Evolutionary conservation across 1,140 invertebrate genomes (phyloP).

Genomic region (Drosophila orena): DNA sequence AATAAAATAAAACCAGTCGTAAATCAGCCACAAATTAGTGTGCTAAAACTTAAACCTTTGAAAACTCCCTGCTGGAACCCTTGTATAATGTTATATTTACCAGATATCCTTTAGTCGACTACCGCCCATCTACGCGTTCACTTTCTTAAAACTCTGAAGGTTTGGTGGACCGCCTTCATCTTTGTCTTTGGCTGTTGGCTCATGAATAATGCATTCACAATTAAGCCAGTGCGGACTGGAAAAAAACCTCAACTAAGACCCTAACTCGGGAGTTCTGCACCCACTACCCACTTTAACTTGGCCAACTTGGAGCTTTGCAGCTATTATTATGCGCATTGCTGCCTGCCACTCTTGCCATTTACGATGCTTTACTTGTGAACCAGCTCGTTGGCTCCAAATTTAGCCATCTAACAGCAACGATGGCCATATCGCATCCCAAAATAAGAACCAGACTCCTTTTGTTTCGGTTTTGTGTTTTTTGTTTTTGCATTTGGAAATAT

Average conservation of each 20-base stretch:
- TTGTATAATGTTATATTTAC: background rate
- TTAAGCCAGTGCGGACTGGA: constrained; percentile 64
- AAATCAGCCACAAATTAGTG: background rate
- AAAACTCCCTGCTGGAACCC: too few relatives aligned
- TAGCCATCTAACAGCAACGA: constrained; percentile 50
- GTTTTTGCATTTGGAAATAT: constrained; percentile 64
- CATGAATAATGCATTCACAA: constrained; percentile 82
- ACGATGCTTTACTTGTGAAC: constrained; percentile 53
- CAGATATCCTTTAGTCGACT: constrained; percentile 6
- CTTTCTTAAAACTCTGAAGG: constrained; percentile 24
- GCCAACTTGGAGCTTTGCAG: constrained; percentile 36
- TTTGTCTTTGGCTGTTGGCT: constrained; percentile 42
- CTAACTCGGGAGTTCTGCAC: constrained; percentile 26
- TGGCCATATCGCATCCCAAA: constrained; percentile 19
- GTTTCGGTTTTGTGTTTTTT: constrained; percentile 45
- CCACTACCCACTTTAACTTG: constrained; percentile 1
- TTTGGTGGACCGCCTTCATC: constrained; percentile 35
- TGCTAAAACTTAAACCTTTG: too few relatives aligned
- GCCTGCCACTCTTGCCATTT: constrained; percentile 37
- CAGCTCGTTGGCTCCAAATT: constrained; percentile 69
- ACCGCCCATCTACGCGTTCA: background rate
- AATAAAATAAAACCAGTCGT: background rate
- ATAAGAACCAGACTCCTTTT: constrained; percentile 29
- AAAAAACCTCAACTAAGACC: constrained; percentile 41
- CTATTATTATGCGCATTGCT: constrained; percentile 66